Percentiles rank a stretch among this genome's conserved stretches.
Conservation (phyloP, 1,140 invertebrate genomes). For the Heterodera carotae region DNA sequence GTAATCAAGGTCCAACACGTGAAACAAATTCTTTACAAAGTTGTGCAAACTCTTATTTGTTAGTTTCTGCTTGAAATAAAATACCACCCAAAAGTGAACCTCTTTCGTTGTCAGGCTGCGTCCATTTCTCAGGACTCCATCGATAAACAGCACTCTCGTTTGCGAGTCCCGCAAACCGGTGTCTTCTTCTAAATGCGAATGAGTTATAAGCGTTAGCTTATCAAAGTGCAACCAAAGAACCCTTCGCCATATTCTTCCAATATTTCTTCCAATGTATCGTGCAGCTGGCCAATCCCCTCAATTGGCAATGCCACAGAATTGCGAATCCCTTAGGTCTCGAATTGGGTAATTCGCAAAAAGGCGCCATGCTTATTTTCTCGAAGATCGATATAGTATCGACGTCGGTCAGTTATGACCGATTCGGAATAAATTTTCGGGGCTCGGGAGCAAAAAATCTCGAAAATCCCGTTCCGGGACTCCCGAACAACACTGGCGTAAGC, state of each 20-base stretch:
- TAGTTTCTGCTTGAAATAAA: too few relatives aligned
- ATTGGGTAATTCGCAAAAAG: slow-evolving; percentile 48
- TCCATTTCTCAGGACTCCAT: too few relatives aligned
- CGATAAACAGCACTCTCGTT: too few relatives aligned
- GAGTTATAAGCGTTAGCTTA: neutral
- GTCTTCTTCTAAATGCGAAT: slow-evolving; percentile 21
- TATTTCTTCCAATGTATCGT: slow-evolving; percentile 36
- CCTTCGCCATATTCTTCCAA: slow-evolving; percentile 46
- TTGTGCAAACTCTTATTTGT: too few relatives aligned
- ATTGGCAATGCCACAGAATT: slow-evolving; percentile 39
- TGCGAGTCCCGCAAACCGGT: slow-evolving; percentile 41
- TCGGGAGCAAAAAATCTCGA: too few relatives aligned
- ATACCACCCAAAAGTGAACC: too few relatives aligned
- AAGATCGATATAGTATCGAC: slow-evolving; percentile 48
- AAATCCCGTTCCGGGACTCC: too few relatives aligned
- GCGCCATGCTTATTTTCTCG: slow-evolving; percentile 39
- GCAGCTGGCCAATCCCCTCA: slow-evolving; percentile 40
- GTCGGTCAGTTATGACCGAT: slow-evolving; percentile 37
- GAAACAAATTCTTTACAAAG: too few relatives aligned
- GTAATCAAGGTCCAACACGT: too few relatives aligned
- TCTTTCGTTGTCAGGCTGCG: too few relatives aligned
- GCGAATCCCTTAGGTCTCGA: slow-evolving; percentile 38
- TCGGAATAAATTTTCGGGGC: too few relatives aligned
- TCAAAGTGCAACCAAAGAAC: slow-evolving; percentile 26
- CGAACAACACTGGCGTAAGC: too few relatives aligned